These are phyloP conservation scores for Valencia hispanica DNA, from an alignment of 2,797 vertebrate species.

Conservation along the genomic window DNA sequence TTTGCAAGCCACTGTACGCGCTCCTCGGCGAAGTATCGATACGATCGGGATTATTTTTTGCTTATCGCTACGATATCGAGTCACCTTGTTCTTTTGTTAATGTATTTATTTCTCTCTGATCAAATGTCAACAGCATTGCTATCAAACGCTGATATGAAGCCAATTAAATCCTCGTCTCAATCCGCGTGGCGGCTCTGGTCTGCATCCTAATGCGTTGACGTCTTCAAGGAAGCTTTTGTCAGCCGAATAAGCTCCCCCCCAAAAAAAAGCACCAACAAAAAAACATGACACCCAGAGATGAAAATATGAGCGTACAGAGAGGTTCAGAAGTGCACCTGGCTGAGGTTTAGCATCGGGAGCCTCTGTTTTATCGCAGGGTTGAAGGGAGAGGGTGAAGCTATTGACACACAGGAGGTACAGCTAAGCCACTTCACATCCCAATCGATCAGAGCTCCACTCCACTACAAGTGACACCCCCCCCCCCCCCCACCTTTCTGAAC, in stretches of 20 bases:
- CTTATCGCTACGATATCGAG: conserved; percentile 78
- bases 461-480: conserved; percentile 54
- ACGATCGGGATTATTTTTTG: conserved; percentile 67
- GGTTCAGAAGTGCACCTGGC: conserved; percentile 4
- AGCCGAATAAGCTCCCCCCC: not conserved
- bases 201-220: conserved; percentile 59
- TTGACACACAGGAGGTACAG: conserved; percentile 69
- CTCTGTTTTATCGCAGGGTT: conserved; percentile 56
- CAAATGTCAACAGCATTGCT: conserved; percentile 66
- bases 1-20: too few relatives aligned
- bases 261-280: not conserved
- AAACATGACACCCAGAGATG: not conserved
- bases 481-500: too few relatives aligned
- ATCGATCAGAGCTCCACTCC: conserved; percentile 73
- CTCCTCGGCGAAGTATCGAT: conserved; percentile 54
- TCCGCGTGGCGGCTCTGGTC: conserved; percentile 26
- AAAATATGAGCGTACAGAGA: not conserved
- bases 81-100: conserved; percentile 75
- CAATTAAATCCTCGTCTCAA: conserved; percentile 72
- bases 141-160: conserved; percentile 71
- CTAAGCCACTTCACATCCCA: conserved; percentile 76
- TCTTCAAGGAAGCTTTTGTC: conserved; percentile 6
- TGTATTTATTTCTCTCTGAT: conserved; percentile 40
- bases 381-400: conserved; percentile 63
- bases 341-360: conserved; percentile 14